Conservation (phyloP, 2,888 invertebrate genomes). For the Thyatira batis region DNA sequence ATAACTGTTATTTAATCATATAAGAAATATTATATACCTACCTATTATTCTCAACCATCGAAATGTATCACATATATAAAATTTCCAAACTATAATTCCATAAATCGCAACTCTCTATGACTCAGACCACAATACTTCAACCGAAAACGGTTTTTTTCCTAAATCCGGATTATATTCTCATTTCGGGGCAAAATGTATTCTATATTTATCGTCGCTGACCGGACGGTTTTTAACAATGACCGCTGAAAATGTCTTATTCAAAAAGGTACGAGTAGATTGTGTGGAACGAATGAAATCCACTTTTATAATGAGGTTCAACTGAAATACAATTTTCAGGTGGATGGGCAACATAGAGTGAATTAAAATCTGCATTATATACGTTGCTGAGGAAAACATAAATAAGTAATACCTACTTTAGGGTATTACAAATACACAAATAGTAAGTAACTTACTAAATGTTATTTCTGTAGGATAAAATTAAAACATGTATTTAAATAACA, state of each 20-base stretch:
- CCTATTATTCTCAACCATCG: too few species aligned
- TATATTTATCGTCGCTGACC: conserved; percentile 73
- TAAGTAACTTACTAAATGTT: too few species aligned
- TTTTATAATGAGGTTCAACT: conserved; percentile 49
- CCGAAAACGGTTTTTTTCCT: conserved; percentile 49
- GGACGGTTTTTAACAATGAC: conserved; percentile 67
- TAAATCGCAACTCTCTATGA: conserved; percentile 23
- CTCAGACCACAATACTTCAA: conserved; percentile 27
- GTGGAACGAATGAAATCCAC: conserved; percentile 38
- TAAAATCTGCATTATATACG: conserved; percentile 16
- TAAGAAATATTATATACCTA: too few species aligned
- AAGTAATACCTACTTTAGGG: too few species aligned
- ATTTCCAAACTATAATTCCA: too few species aligned
- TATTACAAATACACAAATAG: too few species aligned
- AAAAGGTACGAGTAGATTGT: conserved; percentile 51
- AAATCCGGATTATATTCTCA: conserved; percentile 74
- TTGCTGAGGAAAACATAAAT: conserved; percentile 12
- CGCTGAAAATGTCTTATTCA: conserved; percentile 48
- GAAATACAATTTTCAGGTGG: conserved; percentile 44
- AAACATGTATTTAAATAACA: too few species aligned
- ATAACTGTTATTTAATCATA: too few species aligned
- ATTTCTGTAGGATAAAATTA: too few species aligned
- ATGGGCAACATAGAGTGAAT: conserved; percentile 10
- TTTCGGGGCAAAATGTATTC: conserved; percentile 65
- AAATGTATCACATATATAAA: too few species aligned